These are phyloP conservation scores for Vulpes vulpes DNA, from an alignment of 2,113 vertebrate species.

Conservation along the genomic window DNA sequence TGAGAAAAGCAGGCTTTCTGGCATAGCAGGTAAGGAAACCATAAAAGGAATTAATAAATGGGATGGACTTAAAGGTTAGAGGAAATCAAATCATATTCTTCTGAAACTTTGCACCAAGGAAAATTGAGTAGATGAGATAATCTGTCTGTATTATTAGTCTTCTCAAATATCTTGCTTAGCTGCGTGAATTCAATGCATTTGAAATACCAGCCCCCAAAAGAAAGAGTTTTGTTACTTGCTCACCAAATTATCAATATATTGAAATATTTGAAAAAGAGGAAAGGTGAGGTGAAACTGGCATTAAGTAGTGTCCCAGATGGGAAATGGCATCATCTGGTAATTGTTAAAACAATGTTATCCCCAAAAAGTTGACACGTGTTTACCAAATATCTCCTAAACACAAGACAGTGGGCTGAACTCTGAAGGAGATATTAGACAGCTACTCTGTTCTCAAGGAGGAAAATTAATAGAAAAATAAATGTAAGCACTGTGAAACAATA, in stretches of 20 bases:
- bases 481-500: background rate
- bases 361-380: background rate
- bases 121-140: background rate
- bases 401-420: background rate
- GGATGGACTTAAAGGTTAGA: background rate
- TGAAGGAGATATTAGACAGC: background rate
- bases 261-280: constrained; percentile 43
- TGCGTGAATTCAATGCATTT: background rate
- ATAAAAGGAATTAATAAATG: background rate
- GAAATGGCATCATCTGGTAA: constrained; percentile 38
- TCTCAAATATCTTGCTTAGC: background rate
- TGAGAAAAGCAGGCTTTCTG: constrained; percentile 47
- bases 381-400: background rate
- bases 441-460: background rate
- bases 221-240: constrained; percentile 26
- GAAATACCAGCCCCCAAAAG: background rate
- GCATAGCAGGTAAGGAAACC: background rate
- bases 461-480: background rate
- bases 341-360: background rate
- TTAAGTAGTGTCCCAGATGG: background rate
- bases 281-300: background rate
- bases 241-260: constrained; percentile 14
- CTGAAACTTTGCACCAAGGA: constrained; percentile 6
- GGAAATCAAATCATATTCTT: background rate
- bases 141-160: background rate